phyloP scores from a whole-genome alignment of 2,113 vertebrate species.

The Clarias batrachus region DNA sequence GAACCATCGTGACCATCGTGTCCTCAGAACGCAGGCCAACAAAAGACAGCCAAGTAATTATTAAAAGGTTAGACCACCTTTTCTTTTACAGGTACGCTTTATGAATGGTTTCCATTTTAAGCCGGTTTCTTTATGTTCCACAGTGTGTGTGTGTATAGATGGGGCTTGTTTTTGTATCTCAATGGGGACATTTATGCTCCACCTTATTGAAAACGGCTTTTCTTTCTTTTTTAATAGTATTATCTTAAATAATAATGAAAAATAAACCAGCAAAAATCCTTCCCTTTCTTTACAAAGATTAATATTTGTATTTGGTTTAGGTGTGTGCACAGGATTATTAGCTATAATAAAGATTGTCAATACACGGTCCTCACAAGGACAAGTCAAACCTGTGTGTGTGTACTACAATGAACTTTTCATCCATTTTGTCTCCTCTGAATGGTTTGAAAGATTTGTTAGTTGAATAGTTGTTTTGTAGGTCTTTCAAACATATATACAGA shows the following conservation, averaged over 20 bases:
- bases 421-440: constrained; percentile 28
- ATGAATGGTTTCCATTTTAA: constrained; percentile 13
- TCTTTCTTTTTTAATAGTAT: background rate
- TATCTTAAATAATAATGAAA: background rate
- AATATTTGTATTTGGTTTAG: background rate
- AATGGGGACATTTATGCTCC: background rate
- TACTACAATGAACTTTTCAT: background rate
- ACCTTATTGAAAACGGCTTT: background rate
- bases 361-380: background rate
- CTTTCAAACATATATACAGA: constrained; percentile 42
- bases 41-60: background rate
- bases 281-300: background rate
- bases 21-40: background rate
- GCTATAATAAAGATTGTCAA: background rate
- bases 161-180: background rate
- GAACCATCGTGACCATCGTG: background rate
- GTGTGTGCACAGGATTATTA: background rate
- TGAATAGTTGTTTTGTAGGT: constrained; percentile 50
- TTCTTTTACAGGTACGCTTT: background rate
- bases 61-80: constrained; percentile 7
- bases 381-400: background rate
- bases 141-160: background rate
- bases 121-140: background rate
- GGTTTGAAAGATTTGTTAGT: constrained; percentile 49
- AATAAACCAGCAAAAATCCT: background rate